Base-by-base conservation (phyloP, 2,113 vertebrate genomes). In the Serilophus lunatus region DNA sequence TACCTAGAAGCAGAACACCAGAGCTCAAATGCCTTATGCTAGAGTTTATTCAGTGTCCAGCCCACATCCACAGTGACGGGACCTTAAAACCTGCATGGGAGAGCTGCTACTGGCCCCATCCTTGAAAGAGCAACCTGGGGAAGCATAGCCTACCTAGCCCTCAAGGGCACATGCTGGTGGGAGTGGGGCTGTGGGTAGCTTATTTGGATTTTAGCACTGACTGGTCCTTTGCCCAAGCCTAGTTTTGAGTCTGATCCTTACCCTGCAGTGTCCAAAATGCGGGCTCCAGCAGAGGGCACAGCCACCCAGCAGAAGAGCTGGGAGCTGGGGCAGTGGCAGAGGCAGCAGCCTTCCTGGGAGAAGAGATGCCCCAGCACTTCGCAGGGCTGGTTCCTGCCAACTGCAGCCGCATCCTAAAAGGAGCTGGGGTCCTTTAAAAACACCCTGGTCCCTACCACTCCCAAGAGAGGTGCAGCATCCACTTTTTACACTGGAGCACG, bases 271-370 rank as follows among this genome's bases (percentile, higher is more conserved):
- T 65, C 78, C 88, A 44, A 60, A 87, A 26, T 0, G 1, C 71
- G 83, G 79, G 68, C 50, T 95, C 96, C 92, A 92, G 50, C 92
- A 96, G 95, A 92, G 95, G 94, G 95, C 95, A 96, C 94, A 96
- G 76, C 54, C 92, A 83, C 50, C 50, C 60, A 77, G 86, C 71
- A 88, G 54, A 77, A 93, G 11, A 3, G 1, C n/a, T n/a, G 35
- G 47, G 44, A 75, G 69, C 33, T 33, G 76, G 60, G 60, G 36
- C 88, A 61, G 78, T 5, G 0, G 49, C 66, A 22, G 42, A 42
- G 28, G 28, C 63, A 18, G 49, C 24, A 61, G 24, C 42, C 22
- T 9, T 86, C 51, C 42, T 7, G 47, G 50, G 64, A 83, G 72
- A n/a, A 36, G 42, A 72, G 23, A 10, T 31, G 6, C 25, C 36